Base-by-base conservation (phyloP, 1,140 invertebrate genomes). In the Phymastichus coffea region DNA sequence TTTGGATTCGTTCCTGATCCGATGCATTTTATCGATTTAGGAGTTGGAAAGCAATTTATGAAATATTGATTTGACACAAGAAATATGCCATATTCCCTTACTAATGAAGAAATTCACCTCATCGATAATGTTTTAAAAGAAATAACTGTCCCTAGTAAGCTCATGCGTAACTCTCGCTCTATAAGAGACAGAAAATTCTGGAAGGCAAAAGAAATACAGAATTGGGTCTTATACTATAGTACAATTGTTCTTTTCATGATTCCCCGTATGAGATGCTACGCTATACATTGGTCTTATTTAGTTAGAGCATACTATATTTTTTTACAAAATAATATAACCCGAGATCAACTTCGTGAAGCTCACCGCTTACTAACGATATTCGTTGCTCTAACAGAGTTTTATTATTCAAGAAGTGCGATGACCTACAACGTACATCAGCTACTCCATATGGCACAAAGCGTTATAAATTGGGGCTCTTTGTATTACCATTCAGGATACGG, bases 141-240 rank as follows among this genome's bases (percentile, higher is more conserved):
- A 14, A 14, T 12, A n/a, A 20, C 10, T 17, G 44, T 10, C 23
- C 51, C 51, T 65, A 54, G 38, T 52, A 61, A 57, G 51, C 15
- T 51, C 6, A 7, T 17, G 10, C 54, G 3, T 57, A 53, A 33
- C 48, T 65, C 47, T 63, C 55, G 55, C 33, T 57, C 9, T 61
- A 64, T 66, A 17, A 19, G 43, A 38, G 37, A 61, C 7, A 33
- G 61, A 28, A 59, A 51, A 37, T 58, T 46, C 15, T 65, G 55
- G 59, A 65, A 61, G 53, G 59, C 63, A 1, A 55, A 52, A 33
- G 63, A 65, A 47, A 62, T 51, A 43, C 12, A 62, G 14, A 65
- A 63, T 51, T 66, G 47, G 41, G n/a, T 54, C 8, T 17, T 57
- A 35, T 47, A 53, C 37, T 64, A 62, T 43, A 63, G 64, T 28